Percentiles rank a stretch among this genome's conserved stretches.
Evolutionary conservation across 2,888 invertebrate genomes (phyloP).

Genomic region (Dicycla oo): DNA sequence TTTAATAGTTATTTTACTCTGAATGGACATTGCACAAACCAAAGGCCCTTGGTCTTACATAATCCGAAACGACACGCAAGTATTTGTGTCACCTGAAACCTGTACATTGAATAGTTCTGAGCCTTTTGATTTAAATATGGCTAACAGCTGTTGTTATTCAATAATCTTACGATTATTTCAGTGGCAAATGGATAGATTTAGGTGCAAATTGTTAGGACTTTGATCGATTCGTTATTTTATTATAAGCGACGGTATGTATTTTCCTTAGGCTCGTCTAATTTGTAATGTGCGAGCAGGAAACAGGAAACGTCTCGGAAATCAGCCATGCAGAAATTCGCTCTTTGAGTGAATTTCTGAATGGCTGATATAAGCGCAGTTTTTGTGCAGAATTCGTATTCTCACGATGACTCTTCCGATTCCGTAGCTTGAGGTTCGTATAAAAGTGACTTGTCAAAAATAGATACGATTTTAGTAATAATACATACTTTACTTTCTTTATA

Average conservation of each 20-base stretch:
- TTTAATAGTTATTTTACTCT: conserved; percentile 10
- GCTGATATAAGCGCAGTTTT: neutral
- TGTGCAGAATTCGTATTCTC: neutral
- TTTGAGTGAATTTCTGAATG: neutral
- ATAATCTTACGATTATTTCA: conserved; percentile 35
- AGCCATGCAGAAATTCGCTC: no score
- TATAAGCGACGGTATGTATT: neutral
- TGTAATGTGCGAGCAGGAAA: conserved; percentile 2
- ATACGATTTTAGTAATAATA: neutral
- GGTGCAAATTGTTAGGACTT: neutral
- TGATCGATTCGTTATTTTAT: conserved; percentile 6
- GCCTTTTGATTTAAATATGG: conserved; percentile 43
- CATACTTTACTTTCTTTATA: neutral
- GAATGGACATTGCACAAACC: conserved; percentile 39
- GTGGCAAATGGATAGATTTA: conserved; percentile 36
- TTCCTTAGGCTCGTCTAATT: neutral
- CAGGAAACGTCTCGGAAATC: no score
- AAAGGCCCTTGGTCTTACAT: conserved; percentile 52
- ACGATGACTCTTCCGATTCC: neutral
- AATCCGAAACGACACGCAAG: conserved; percentile 47
- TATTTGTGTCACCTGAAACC: conserved; percentile 58
- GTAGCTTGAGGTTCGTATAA: neutral
- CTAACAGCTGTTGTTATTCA: conserved; percentile 30
- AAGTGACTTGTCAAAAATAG: neutral
- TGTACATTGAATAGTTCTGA: conserved; percentile 45